Percentiles rank a stretch among this genome's conserved stretches.
These are phyloP conservation scores for Dichetophora obliterata DNA, from an alignment of 2,888 invertebrate genomes.

Conservation along the genomic window DNA sequence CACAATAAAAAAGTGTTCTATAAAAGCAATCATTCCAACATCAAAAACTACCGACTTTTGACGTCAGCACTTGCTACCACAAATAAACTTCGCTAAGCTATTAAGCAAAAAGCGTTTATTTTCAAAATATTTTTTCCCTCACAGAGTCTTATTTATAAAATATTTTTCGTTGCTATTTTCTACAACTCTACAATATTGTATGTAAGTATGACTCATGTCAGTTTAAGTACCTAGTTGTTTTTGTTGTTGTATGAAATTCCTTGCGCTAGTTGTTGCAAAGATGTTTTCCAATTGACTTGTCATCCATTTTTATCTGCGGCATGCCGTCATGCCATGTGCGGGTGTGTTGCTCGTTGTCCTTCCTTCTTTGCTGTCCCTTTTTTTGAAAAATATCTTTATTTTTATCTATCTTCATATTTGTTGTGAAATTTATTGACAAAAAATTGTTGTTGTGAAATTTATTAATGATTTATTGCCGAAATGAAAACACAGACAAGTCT, in stretches of 20 bases:
- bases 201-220: neutral
- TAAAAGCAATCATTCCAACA: neutral
- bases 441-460: neutral
- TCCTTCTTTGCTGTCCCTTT: neutral
- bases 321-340: neutral
- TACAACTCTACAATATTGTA: neutral
- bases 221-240: no score
- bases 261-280: neutral
- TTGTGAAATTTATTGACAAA: neutral
- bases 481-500: neutral
- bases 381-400: neutral
- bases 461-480: constrained; percentile 7
- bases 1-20: neutral
- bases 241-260: neutral
- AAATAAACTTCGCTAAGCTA: neutral
- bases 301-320: constrained; percentile 3
- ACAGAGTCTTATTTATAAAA: neutral
- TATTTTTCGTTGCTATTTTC: no score
- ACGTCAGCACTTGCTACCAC: neutral
- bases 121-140: neutral
- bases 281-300: constrained; percentile 17
- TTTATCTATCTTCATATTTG: neutral
- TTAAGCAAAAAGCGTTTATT: neutral
- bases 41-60: neutral
- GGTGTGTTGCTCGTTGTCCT: neutral